Percentiles rank a stretch among this genome's conserved stretches.
Evolutionary conservation across 1,140 invertebrate genomes (phyloP).

Genomic region (Chironomus striatipennis): DNA sequence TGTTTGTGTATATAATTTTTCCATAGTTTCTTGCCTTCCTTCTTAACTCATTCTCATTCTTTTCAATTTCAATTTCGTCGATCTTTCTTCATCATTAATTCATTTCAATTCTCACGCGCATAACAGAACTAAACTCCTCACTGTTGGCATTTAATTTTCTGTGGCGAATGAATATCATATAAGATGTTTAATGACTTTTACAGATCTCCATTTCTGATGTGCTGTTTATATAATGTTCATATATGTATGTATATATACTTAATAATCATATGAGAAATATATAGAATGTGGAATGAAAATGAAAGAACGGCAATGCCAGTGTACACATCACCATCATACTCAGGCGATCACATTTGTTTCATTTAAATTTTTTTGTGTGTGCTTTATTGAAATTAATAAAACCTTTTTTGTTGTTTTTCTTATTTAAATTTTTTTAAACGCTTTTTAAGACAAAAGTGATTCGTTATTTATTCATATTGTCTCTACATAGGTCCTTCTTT

Average conservation of each 20-base stretch:
- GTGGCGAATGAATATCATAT: slow-evolving; percentile 1
- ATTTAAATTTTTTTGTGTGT: slow-evolving; percentile 3
- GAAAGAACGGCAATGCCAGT: neutral
- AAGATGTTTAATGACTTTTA: slow-evolving; percentile 20
- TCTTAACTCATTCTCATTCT: neutral
- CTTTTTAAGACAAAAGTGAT: too few species aligned
- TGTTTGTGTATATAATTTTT: neutral
- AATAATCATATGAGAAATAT: too few species aligned
- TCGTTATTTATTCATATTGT: too few species aligned
- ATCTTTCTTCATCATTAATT: neutral
- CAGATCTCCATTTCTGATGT: slow-evolving; percentile 17
- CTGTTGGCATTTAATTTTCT: slow-evolving; percentile 20
- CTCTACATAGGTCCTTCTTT: too few species aligned
- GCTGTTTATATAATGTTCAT: neutral
- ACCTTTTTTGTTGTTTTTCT: neutral
- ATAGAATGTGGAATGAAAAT: too few species aligned
- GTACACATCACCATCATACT: neutral
- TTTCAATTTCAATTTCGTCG: neutral
- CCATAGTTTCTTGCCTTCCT: neutral
- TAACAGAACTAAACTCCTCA: neutral
- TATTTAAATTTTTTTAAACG: too few species aligned
- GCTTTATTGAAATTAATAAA: slow-evolving; percentile 15
- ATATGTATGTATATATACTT: too few species aligned
- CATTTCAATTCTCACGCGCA: slow-evolving; percentile 12
- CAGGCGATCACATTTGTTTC: neutral